Conservation (phyloP, 2,113 vertebrate genomes). For the Manacus vitellinus region DNA sequence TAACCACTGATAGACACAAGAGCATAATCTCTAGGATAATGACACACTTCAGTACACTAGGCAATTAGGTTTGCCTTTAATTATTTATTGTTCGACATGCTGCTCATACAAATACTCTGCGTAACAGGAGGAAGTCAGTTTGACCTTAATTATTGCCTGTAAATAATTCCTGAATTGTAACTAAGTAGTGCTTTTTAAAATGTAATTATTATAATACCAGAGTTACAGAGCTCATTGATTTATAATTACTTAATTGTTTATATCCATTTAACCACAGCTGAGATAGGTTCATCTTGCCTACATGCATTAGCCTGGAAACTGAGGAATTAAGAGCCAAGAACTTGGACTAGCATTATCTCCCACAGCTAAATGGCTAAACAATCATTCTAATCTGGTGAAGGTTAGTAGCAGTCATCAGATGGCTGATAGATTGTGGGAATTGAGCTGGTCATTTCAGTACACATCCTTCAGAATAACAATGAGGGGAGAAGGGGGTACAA, state of each 20-base stretch:
- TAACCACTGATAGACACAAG: background rate
- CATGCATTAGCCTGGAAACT: background rate
- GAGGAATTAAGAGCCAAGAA: background rate
- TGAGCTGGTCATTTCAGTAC: background rate
- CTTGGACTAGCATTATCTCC: background rate
- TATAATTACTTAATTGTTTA: slow-evolving; percentile 71
- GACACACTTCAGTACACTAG: slow-evolving; percentile 26
- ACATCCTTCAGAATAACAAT: background rate
- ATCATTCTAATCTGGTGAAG: background rate
- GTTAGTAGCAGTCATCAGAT: background rate
- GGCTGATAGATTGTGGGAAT: background rate
- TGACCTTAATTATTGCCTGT: slow-evolving; percentile 65
- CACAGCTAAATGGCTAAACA: background rate
- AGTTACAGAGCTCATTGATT: slow-evolving; percentile 64
- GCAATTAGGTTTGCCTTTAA: slow-evolving; percentile 43
- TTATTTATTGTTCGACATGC: slow-evolving; percentile 36
- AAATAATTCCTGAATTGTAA: slow-evolving; percentile 67
- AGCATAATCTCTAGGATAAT: slow-evolving; percentile 9
- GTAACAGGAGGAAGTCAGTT: slow-evolving; percentile 52
- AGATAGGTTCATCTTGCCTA: slow-evolving; percentile 25
- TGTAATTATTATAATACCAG: slow-evolving; percentile 53
- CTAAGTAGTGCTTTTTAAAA: slow-evolving; percentile 70
- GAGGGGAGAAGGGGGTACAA: background rate
- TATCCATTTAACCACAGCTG: slow-evolving; percentile 50
- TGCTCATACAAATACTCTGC: slow-evolving; percentile 26